Conservation (phyloP, 2,797 vertebrate species). For the Sciurus carolinensis region DNA sequence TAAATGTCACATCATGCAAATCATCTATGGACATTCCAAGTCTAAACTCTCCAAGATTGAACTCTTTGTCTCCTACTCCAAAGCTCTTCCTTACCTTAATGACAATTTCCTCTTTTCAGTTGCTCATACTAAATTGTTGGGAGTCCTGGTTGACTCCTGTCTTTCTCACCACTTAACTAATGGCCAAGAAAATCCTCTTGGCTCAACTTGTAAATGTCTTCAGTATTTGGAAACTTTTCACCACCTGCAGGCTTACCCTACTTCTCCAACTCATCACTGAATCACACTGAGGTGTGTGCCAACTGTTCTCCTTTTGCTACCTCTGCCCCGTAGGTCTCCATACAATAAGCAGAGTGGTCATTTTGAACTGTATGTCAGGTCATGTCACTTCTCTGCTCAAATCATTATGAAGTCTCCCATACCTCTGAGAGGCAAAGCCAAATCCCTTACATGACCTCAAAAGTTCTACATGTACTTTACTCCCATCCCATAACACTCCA, state of each 20-base stretch:
- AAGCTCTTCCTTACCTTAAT: neutral
- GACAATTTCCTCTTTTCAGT: neutral
- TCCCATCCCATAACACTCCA: neutral
- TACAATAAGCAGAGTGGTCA: neutral
- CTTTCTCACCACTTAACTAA: neutral
- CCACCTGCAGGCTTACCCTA: neutral
- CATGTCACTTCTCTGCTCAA: neutral
- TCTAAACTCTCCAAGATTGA: neutral
- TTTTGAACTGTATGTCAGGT: neutral
- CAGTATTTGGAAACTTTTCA: neutral
- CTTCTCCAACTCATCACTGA: neutral
- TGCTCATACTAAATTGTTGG: neutral
- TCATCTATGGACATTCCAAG: neutral
- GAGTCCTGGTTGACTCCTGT: neutral
- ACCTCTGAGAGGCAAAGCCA: neutral
- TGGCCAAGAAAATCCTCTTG: neutral
- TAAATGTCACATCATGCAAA: neutral
- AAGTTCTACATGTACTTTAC: rapidly evolving
- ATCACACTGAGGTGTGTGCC: neutral
- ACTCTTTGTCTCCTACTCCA: neutral
- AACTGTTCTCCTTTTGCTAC: neutral
- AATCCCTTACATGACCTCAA: neutral
- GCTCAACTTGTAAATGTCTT: neutral
- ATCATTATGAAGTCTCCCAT: neutral
- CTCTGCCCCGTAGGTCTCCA: neutral